Conservation (phyloP, 2,888 invertebrate species). For the Timandra comae region DNA sequence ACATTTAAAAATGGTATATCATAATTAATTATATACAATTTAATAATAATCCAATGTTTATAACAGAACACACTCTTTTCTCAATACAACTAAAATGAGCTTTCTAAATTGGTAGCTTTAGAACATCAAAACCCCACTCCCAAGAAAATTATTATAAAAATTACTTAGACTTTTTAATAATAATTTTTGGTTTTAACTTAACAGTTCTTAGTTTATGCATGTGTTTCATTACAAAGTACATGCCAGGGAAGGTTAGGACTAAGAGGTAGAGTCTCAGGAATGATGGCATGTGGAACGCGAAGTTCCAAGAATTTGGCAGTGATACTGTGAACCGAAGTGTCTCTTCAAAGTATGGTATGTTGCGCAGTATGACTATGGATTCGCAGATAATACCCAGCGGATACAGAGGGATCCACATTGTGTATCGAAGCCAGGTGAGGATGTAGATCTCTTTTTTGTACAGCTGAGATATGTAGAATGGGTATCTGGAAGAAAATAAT, state of each 20-base stretch:
- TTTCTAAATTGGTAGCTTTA: no score
- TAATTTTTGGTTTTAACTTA: conserved; percentile 76
- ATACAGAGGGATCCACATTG: conserved; percentile 95
- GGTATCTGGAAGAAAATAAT: conserved; percentile 82
- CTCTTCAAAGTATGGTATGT: conserved; percentile 93
- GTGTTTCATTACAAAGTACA: conserved; percentile 87
- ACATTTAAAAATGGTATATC: no score
- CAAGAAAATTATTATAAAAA: background rate
- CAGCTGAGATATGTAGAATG: conserved; percentile 91
- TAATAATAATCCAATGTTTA: no score
- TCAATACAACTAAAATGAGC: no score
- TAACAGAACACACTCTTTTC: no score
- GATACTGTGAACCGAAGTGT: conserved; percentile 84
- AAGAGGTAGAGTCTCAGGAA: conserved; percentile 87
- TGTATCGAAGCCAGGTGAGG: conserved; percentile 95
- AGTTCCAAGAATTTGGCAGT: conserved; percentile 91
- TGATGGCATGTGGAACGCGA: conserved; percentile 89
- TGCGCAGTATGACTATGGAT: conserved; percentile 86
- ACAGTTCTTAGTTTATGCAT: conserved; percentile 86
- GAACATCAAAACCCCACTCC: no score
- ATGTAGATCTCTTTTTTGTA: conserved; percentile 83
- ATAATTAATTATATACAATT: no score
- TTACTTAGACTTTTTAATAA: conserved; percentile 64
- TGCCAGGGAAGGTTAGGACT: conserved; percentile 84
- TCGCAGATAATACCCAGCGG: conserved; percentile 93